phyloP scores from a whole-genome alignment of 2,797 vertebrate species.

The Coregonus ussuriensis region DNA sequence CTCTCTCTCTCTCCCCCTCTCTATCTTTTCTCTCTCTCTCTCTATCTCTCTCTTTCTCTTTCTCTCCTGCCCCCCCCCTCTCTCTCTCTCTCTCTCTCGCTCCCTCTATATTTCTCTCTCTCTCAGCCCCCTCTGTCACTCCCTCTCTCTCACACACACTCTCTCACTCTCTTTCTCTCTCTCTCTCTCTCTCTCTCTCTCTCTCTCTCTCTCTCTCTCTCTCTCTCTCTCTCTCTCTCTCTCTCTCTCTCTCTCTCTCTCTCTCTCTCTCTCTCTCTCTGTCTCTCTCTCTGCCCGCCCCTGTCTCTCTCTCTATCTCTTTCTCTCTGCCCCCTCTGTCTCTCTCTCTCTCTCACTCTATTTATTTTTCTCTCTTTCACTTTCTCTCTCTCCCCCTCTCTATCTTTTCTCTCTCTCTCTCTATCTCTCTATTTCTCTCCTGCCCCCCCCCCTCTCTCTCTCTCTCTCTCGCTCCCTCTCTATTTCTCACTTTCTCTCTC shows the following conservation, averaged over 20 bases:
- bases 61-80: too few species aligned
- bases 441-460: too few species aligned
- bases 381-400: neutral
- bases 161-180: neutral
- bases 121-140: neutral
- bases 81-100: too few species aligned
- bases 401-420: neutral
- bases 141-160: neutral
- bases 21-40: too few species aligned
- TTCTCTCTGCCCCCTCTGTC: neutral
- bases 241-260: neutral
- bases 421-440: neutral
- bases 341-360: neutral
- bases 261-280: neutral
- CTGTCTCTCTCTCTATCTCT: neutral
- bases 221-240: neutral
- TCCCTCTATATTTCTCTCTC: neutral
- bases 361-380: constrained; percentile 38
- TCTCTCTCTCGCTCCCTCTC: neutral
- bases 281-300: neutral
- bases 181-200: neutral
- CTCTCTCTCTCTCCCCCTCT: too few species aligned
- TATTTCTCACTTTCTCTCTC: neutral
- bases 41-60: too few species aligned
- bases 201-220: neutral